Evolutionary conservation across 2,797 vertebrate species (phyloP).

Genomic region (Ptychadena robeensis): DNA sequence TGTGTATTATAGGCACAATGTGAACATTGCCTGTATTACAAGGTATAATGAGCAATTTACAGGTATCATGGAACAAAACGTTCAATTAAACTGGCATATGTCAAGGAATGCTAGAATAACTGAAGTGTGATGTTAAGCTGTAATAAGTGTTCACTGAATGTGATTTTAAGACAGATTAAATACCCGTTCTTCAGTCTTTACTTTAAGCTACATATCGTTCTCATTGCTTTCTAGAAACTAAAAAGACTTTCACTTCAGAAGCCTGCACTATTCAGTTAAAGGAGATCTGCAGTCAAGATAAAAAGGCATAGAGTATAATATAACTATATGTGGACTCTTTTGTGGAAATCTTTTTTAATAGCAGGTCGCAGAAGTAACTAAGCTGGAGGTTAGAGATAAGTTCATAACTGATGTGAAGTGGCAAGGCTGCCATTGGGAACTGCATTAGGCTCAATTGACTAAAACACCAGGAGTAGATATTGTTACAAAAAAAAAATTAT

Average conservation of each 20-base stretch:
- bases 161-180: conserved; percentile 9
- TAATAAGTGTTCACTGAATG: conserved; percentile 15
- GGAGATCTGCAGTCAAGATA: not conserved
- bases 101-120: conserved; percentile 26
- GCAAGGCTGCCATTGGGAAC: no score
- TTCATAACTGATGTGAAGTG: no score
- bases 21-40: conserved; percentile 11
- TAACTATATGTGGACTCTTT: no score
- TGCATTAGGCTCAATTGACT: no score
- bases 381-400: no score
- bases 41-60: conserved; percentile 21
- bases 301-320: no score
- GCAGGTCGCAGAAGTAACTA: no score
- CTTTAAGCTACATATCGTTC: not conserved
- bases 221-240: not conserved
- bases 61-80: conserved; percentile 50
- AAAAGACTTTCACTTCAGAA: not conserved
- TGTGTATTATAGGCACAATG: not conserved
- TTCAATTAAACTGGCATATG: conserved; percentile 39
- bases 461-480: no score
- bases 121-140: not conserved
- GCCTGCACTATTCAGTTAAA: not conserved
- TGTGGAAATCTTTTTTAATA: no score
- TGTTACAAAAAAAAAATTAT: no score
- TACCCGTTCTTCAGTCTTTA: conserved; percentile 5